A percentile compares a stretch with the other conserved stretches of the same genome.
Evolutionary conservation across 2,888 invertebrate species (phyloP).

Genomic region (Hypomecis punctinalis): DNA sequence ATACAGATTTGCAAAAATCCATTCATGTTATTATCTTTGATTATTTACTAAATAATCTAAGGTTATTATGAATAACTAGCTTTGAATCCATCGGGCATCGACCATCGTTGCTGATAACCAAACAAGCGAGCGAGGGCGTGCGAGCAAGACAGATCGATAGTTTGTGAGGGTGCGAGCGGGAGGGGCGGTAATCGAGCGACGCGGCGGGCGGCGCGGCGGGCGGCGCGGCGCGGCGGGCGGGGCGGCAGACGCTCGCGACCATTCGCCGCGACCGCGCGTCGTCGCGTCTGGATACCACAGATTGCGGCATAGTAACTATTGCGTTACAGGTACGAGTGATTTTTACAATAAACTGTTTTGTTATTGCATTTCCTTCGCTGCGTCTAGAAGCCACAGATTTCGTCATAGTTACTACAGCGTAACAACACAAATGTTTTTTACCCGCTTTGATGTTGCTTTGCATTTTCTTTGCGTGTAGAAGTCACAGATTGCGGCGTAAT

Average conservation of each 20-base stretch:
- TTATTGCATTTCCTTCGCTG: no score
- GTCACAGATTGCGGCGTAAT: neutral
- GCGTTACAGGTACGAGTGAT: neutral
- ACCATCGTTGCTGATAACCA: neutral
- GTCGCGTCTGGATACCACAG: neutral
- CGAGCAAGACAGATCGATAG: conserved; percentile 11
- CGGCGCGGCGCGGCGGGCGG: conserved; percentile 31
- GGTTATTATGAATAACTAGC: no score
- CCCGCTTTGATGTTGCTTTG: no score
- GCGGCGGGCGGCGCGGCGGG: conserved; percentile 36
- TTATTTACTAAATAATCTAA: no score
- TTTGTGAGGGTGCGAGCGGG: conserved; percentile 6
- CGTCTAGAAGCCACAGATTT: no score
- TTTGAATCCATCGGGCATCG: no score
- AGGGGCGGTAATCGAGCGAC: conserved; percentile 18
- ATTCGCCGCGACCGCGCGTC: conserved; percentile 31
- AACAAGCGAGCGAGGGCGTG: neutral
- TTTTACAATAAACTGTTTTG: no score
- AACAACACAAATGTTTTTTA: no score
- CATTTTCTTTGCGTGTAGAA: neutral
- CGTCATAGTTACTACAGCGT: no score
- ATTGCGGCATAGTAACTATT: neutral
- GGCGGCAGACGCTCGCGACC: conserved; percentile 27
- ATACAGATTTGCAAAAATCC: no score
- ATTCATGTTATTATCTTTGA: no score